A percentile compares a stretch with the other conserved stretches of the same genome.
These are phyloP conservation scores for Polypterus senegalus DNA, from an alignment of 2,113 vertebrate species.

Conservation along the genomic window DNA sequence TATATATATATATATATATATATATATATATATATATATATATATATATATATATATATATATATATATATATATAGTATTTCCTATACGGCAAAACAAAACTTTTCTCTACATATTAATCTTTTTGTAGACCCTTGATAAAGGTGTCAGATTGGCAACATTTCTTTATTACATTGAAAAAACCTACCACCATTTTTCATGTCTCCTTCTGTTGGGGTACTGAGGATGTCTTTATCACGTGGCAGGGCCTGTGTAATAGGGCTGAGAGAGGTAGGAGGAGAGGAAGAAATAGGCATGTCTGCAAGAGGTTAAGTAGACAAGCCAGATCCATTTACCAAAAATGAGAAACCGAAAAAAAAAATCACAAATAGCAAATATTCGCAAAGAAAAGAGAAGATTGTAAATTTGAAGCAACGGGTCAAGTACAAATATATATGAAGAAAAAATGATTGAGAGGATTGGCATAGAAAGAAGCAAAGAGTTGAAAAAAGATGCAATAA, in stretches of 20 bases:
- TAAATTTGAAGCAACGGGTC: conserved; percentile 28
- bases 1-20: too few relatives aligned
- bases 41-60: too few relatives aligned
- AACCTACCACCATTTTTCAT: conserved; percentile 73
- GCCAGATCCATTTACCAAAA: conserved; percentile 38
- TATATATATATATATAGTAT: too few relatives aligned
- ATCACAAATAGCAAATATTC: conserved; percentile 22
- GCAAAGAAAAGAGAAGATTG: conserved; percentile 33
- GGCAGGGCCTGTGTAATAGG: conserved; percentile 80
- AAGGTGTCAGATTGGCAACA: background rate
- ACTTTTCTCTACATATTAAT: too few relatives aligned
- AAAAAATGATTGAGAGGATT: conserved; percentile 3
- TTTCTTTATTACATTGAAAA: conserved; percentile 20
- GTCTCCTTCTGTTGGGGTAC: conserved; percentile 69
- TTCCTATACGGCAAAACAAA: too few relatives aligned
- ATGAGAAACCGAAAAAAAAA: conserved; percentile 5
- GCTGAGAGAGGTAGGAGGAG: conserved; percentile 74
- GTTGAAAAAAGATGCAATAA: conserved; percentile 13
- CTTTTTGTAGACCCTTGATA: too few relatives aligned
- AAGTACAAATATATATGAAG: conserved; percentile 34
- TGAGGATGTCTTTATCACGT: conserved; percentile 64
- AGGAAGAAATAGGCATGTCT: conserved; percentile 71
- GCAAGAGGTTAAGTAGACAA: conserved; percentile 42
- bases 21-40: too few relatives aligned
- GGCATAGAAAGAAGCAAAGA: background rate